A percentile compares a stretch with the other conserved stretches of the same genome.
These are phyloP conservation scores for Thyatira batis DNA, from an alignment of 2,888 invertebrate genomes.

Conservation along the genomic window DNA sequence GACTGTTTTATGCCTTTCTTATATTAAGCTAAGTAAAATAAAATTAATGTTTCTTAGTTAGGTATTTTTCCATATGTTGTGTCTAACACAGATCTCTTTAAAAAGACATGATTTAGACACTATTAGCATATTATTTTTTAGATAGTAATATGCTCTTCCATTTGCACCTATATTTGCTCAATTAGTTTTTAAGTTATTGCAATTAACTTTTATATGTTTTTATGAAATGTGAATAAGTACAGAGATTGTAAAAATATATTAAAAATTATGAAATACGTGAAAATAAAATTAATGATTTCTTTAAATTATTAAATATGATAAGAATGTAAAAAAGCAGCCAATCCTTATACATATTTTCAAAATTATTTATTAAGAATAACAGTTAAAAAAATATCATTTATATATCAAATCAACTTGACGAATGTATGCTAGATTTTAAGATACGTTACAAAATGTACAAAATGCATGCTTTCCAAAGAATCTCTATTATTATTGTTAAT, in stretches of 20 bases:
- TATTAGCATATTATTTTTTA: slow-evolving; percentile 11
- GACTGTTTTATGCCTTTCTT: neutral
- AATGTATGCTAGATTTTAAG: neutral
- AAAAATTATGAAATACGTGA: neutral
- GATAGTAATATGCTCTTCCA: slow-evolving; percentile 33
- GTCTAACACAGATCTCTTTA: slow-evolving; percentile 44
- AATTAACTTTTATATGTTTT: slow-evolving; percentile 12
- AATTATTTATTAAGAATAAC: neutral
- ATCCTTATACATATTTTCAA: neutral
- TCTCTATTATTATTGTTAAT: slow-evolving; percentile 63
- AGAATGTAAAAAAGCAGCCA: neutral
- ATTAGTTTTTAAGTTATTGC: slow-evolving; percentile 32
- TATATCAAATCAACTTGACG: neutral
- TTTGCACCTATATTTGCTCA: slow-evolving; percentile 72
- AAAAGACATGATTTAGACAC: slow-evolving; percentile 32
- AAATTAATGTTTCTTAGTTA: neutral
- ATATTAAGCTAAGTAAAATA: neutral
- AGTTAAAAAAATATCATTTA: neutral
- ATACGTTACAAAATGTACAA: slow-evolving; percentile 52
- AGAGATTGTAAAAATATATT: no score
- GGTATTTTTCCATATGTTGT: slow-evolving; percentile 12
- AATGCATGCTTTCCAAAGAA: slow-evolving; percentile 79
- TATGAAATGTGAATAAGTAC: no score
- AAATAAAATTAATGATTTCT: neutral
- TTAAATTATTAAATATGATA: neutral